phyloP scores from a whole-genome alignment of 2,113 vertebrate genomes.

The Mohoua ochrocephala region DNA sequence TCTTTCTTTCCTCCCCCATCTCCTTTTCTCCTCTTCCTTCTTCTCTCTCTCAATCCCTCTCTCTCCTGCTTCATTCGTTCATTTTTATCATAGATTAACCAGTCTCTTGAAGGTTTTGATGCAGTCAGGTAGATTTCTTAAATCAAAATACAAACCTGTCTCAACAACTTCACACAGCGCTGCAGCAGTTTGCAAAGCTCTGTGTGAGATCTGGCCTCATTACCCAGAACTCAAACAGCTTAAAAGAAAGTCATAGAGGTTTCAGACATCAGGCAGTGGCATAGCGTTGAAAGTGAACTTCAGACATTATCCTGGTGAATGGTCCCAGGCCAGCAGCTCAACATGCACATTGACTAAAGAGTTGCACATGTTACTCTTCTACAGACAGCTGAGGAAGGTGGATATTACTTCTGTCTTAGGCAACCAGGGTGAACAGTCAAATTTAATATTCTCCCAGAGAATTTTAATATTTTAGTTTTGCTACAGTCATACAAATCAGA shows the following conservation, averaged over 20 bases:
- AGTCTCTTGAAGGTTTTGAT: neutral
- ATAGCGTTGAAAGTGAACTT: neutral
- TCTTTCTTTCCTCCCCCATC: rapidly evolving
- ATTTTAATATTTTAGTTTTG: neutral
- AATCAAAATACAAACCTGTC: neutral
- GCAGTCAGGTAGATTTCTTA: neutral
- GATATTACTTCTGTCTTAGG: neutral
- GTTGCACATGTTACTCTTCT: neutral
- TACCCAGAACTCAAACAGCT: neutral
- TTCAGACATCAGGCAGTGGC: neutral
- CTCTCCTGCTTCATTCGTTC: neutral
- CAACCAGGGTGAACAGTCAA: neutral
- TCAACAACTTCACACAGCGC: neutral
- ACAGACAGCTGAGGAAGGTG: neutral
- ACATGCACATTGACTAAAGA: too few species aligned
- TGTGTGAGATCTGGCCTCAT: neutral
- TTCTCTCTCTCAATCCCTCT: neutral
- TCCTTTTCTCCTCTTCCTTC: rapidly evolving
- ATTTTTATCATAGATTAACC: neutral
- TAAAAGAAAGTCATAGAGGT: neutral
- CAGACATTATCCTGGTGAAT: neutral
- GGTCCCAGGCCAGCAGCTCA: neutral
- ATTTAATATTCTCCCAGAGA: neutral
- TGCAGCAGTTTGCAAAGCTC: neutral
- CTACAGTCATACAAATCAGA: neutral